These are phyloP conservation scores for Drosophila miranda DNA, from an alignment of 1,140 invertebrate species.

Conservation along the genomic window DNA sequence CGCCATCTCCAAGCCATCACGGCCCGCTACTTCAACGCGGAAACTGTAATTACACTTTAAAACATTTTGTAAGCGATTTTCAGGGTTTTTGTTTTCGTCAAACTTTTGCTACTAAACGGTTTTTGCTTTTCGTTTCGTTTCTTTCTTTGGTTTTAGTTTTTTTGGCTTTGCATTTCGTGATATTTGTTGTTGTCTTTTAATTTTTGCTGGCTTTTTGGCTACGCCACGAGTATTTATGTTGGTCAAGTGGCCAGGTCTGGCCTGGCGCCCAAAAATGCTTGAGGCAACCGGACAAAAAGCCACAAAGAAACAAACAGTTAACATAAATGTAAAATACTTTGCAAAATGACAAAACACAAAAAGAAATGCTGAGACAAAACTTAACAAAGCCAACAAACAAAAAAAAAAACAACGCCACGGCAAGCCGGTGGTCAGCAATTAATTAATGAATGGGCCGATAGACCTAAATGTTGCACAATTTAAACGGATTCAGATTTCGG, in stretches of 20 bases:
- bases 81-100: constrained; percentile 41
- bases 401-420: constrained; percentile 25
- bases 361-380: constrained; percentile 3
- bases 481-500: constrained; percentile 72
- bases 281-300: constrained; percentile 59
- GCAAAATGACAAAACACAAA: constrained; percentile 55
- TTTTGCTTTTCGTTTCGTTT: constrained; percentile 22
- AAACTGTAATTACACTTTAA: constrained; percentile 77
- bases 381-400: too few species aligned
- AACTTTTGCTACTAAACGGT: constrained; percentile 52
- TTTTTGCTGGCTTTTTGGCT: constrained; percentile 30
- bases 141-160: neutral
- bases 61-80: constrained; percentile 75
- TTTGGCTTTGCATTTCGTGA: constrained; percentile 44
- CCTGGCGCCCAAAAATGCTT: constrained; percentile 50
- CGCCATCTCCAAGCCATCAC: neutral
- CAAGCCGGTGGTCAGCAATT: constrained; percentile 39
- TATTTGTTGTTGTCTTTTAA: constrained; percentile 17
- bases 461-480: constrained; percentile 65
- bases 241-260: constrained; percentile 66
- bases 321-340: constrained; percentile 56
- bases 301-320: constrained; percentile 68
- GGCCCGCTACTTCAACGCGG: constrained; percentile 53
- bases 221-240: constrained; percentile 61
- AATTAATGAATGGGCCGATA: constrained; percentile 43